Evolutionary conservation across 2,797 vertebrate species (phyloP), one percentile per base, ranked within the genome.

Genomic region (Mus spretus): DNA sequence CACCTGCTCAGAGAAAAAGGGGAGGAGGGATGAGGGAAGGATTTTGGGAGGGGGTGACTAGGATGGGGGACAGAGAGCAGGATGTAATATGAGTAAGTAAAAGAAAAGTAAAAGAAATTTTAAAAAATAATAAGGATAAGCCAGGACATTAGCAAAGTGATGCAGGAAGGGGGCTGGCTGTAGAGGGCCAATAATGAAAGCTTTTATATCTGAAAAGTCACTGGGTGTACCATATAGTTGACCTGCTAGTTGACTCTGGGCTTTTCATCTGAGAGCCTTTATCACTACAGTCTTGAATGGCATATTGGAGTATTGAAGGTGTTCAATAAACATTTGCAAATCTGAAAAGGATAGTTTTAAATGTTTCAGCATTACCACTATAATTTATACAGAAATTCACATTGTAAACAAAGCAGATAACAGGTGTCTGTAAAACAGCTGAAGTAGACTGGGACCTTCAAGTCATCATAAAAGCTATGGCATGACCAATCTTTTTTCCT

Each of bases 241-340:
- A 7, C 26, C 34, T 81, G 53, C 44, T 26, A 40, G 26, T 20
- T 63, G 55, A 63, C 14, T 37, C 22, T 28, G 12, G 22, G 55
- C 14, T 61, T 59, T 61, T 83, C 13, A 19, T 61, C 26, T 63
- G 37, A 44, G 37, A 83, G 57, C 26, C 37, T 28, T 61, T 40
- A 44, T 26, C 24, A 20, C 65, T 15, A 19, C 22, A 26, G 8
- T 40, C 57, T 61, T n/a, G 13, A 44, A n/a, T 0, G 2, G 28
- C 34, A 15, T n/a, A 55, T 84, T 79, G 22, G 37, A 50, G 31
- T 44, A n/a, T 7, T 86, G 12, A 22, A 63, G 59, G n/a, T 78
- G 47, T 74, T 94, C 40, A 31, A 24, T 50, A 91, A 93, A 81
- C 26, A 93, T 15, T 47, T 70, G 24, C 55, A 86, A 95, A 50